Conservation (phyloP, 1,140 invertebrate species). For the Calosoma granatense region DNA sequence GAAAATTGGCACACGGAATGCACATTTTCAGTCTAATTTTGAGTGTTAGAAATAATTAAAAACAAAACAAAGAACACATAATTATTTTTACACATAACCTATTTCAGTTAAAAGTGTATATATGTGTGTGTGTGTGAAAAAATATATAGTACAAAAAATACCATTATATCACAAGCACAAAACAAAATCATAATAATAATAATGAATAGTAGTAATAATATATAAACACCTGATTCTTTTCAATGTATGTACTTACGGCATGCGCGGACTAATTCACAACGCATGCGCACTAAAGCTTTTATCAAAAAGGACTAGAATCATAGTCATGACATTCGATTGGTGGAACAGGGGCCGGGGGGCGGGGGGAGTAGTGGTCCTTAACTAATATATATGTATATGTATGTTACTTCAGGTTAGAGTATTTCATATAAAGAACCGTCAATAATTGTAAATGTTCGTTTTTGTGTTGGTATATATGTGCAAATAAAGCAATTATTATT, state of each 20-base stretch:
- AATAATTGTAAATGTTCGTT: background rate
- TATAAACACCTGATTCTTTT: conserved; percentile 2
- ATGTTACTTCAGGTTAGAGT: too few relatives aligned
- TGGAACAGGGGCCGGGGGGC: too few relatives aligned
- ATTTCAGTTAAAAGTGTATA: background rate
- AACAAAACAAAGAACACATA: too few relatives aligned
- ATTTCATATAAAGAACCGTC: background rate
- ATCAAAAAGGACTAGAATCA: conserved; percentile 8
- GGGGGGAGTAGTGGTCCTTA: too few relatives aligned
- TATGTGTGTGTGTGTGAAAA: too few relatives aligned
- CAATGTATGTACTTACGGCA: background rate
- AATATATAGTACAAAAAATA: background rate
- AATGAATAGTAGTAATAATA: background rate
- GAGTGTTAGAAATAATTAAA: too few relatives aligned
- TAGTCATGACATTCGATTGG: conserved; percentile 1
- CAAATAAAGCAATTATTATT: conserved; percentile 1
- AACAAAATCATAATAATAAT: background rate
- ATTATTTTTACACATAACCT: background rate
- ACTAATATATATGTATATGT: too few relatives aligned
- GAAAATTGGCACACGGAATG: conserved; percentile 6
- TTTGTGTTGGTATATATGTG: background rate
- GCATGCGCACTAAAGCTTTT: background rate
- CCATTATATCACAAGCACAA: conserved; percentile 5
- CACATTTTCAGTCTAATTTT: conserved; percentile 5
- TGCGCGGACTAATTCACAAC: background rate